Percentiles rank a stretch among this genome's conserved stretches.
Evolutionary conservation across 2,888 invertebrate genomes (phyloP).

Genomic region (Leptinotarsa peninsularis): DNA sequence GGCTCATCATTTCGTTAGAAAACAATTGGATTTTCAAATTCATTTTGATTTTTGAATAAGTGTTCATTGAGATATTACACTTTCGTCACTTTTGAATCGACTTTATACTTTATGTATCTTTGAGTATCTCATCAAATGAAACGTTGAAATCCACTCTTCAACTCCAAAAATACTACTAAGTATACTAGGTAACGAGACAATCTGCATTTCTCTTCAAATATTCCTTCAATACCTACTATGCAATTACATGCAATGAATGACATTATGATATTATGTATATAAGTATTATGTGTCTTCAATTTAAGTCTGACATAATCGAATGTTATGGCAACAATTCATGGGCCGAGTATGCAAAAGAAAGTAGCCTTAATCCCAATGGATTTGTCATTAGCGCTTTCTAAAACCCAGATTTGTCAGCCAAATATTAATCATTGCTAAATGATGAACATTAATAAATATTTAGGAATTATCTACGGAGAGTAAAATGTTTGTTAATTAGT

Average conservation of each 20-base stretch:
- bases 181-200: too few species aligned
- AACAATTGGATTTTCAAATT: too few species aligned
- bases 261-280: slow-evolving; percentile 3
- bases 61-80: too few species aligned
- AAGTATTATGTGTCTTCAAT: not conserved
- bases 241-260: slow-evolving; percentile 2
- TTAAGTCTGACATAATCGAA: slow-evolving; percentile 17
- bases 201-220: not conserved
- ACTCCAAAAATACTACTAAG: too few species aligned
- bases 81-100: too few species aligned
- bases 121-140: too few species aligned
- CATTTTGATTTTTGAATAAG: too few species aligned
- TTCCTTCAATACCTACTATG: not conserved
- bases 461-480: not conserved
- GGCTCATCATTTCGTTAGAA: too few species aligned
- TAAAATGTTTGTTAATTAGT: not conserved
- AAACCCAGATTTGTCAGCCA: slow-evolving; percentile 6
- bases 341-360: slow-evolving; percentile 12
- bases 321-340: slow-evolving; percentile 6
- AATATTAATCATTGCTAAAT: slow-evolving; percentile 15
- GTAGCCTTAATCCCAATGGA: slow-evolving; percentile 1
- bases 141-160: too few species aligned
- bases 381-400: slow-evolving; percentile 17
- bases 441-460: not conserved
- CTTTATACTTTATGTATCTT: too few species aligned